A percentile compares a stretch with the other conserved stretches of the same genome.
phyloP scores from a whole-genome alignment of 2,113 vertebrate species.

The Antechinus flavipes region DNA sequence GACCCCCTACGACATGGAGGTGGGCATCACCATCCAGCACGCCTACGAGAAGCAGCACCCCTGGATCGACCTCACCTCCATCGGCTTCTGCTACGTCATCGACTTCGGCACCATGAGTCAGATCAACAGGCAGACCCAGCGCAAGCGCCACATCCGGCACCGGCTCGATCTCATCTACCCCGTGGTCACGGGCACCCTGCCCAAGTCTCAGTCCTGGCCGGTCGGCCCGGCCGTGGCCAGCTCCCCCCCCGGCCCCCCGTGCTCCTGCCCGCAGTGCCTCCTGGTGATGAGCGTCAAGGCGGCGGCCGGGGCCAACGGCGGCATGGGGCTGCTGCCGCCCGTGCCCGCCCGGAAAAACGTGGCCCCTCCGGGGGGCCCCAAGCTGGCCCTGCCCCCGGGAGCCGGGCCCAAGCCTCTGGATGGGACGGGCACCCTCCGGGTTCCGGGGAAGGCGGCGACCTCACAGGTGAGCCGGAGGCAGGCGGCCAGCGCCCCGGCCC shows the following conservation, averaged over 20 bases:
- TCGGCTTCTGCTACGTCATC: slow-evolving; percentile 88
- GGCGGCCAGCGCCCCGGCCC: slow-evolving; percentile 79
- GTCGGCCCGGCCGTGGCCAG: slow-evolving; percentile 64
- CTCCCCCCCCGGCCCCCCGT: slow-evolving; percentile 83
- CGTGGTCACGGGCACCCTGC: slow-evolving; percentile 86
- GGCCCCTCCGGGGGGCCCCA: neutral
- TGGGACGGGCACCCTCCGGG: slow-evolving; percentile 42
- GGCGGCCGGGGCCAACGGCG: neutral
- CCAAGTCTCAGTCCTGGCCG: slow-evolving; percentile 87
- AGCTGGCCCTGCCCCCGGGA: slow-evolving; percentile 36
- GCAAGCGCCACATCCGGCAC: slow-evolving; percentile 90
- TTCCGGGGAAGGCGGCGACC: slow-evolving; percentile 82
- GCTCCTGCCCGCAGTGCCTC: slow-evolving; percentile 94
- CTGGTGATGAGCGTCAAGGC: slow-evolving; percentile 93
- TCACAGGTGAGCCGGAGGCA: slow-evolving; percentile 82
- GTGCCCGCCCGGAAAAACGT: slow-evolving; percentile 58
- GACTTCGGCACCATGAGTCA: slow-evolving; percentile 89
- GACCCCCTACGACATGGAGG: slow-evolving; percentile 88
- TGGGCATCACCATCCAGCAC: slow-evolving; percentile 87
- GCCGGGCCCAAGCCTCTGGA: slow-evolving; percentile 55
- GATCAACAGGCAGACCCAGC: slow-evolving; percentile 89
- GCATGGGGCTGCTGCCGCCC: slow-evolving; percentile 69
- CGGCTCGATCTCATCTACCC: slow-evolving; percentile 90
- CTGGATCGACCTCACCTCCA: slow-evolving; percentile 87
- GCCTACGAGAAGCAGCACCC: slow-evolving; percentile 87